Evolutionary conservation across 2,113 vertebrate species (phyloP).

Genomic region (Corythornis cristatus): DNA sequence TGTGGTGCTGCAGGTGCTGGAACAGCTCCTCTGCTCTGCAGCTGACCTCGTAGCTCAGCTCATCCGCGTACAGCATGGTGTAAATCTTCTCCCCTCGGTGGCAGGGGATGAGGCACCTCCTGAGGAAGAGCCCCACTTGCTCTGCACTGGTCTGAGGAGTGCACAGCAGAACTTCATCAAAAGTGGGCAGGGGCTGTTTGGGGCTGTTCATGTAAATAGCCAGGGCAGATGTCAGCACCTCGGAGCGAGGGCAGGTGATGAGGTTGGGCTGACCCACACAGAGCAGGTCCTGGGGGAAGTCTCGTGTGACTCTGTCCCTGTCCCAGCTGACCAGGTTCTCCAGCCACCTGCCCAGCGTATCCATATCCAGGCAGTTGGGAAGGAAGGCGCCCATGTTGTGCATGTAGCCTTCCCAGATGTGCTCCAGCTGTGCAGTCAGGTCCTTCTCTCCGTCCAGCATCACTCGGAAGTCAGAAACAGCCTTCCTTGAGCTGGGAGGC

Average conservation of each 20-base stretch:
- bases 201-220: conserved; percentile 89
- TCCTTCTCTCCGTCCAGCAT: background rate
- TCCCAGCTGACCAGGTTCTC: conserved; percentile 70
- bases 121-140: conserved; percentile 89
- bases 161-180: conserved; percentile 92
- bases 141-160: conserved; percentile 82
- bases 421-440: conserved; percentile 64
- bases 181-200: conserved; percentile 82
- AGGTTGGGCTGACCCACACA: conserved; percentile 84
- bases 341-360: conserved; percentile 81
- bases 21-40: conserved; percentile 85
- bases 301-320: conserved; percentile 43
- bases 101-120: conserved; percentile 82
- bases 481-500: background rate
- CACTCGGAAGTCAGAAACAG: background rate
- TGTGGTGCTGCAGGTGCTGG: conserved; percentile 75
- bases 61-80: conserved; percentile 86
- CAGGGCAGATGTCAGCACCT: conserved; percentile 85
- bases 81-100: conserved; percentile 79
- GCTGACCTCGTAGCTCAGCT: conserved; percentile 89
- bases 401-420: conserved; percentile 83
- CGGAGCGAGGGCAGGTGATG: conserved; percentile 81
- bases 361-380: conserved; percentile 81
- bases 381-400: conserved; percentile 77
- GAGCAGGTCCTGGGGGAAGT: conserved; percentile 79